Evolutionary conservation across 64 coral and sea anemone genomes (phyloP).

Genomic region (Porites lutea): DNA sequence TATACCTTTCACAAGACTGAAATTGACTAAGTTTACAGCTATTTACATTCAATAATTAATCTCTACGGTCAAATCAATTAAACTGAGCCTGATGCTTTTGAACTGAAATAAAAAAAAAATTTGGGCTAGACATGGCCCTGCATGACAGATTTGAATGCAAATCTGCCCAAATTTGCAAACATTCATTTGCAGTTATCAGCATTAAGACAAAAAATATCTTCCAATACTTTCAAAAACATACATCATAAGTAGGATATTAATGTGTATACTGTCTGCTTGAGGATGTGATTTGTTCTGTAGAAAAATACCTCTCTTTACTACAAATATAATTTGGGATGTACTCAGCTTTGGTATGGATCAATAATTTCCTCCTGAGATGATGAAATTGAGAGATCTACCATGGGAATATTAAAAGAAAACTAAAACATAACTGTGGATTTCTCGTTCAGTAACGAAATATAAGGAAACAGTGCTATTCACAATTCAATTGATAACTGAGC

Average conservation of each 20-base stretch:
- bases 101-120: too few species aligned
- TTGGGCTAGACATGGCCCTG: too few species aligned
- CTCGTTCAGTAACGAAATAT: too few species aligned
- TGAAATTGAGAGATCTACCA: neutral
- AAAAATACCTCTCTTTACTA: slow-evolving; percentile 36
- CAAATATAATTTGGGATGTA: slow-evolving; percentile 26
- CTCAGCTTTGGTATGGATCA: neutral
- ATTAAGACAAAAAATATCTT: neutral
- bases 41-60: neutral
- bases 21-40: neutral
- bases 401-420: too few species aligned
- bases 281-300: neutral
- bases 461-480: too few species aligned
- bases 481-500: too few species aligned
- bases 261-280: neutral
- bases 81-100: too few species aligned
- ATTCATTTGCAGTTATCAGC: neutral
- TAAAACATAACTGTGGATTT: too few species aligned
- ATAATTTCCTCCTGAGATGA: neutral
- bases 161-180: neutral
- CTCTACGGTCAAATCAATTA: neutral
- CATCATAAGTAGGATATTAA: neutral
- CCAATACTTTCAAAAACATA: slow-evolving; percentile 1
- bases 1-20: neutral
- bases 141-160: neutral